phyloP scores from a whole-genome alignment of 2,888 invertebrate species.

The Volucella zonaria region DNA sequence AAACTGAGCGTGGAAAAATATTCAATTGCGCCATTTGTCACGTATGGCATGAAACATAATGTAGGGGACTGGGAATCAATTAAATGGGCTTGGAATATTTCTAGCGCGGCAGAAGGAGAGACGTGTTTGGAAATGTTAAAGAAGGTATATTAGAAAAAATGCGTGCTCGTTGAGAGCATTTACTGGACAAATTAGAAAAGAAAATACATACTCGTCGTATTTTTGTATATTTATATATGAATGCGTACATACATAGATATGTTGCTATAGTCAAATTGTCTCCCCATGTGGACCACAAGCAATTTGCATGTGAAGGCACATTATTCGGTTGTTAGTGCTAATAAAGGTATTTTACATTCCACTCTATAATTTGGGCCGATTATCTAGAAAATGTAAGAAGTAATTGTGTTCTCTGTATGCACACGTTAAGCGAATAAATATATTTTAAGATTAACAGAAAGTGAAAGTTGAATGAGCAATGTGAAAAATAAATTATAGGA shows the following conservation, averaged over 20 bases:
- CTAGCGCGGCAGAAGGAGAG: conserved; percentile 43
- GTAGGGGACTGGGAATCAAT: conserved; percentile 68
- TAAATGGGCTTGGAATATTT: conserved; percentile 66
- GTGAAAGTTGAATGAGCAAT: too few relatives aligned
- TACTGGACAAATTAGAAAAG: conserved; percentile 9
- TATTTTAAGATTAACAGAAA: too few relatives aligned
- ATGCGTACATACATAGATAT: too few relatives aligned
- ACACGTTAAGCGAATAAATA: too few relatives aligned
- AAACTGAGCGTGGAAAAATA: conserved; percentile 62
- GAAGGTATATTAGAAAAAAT: conserved; percentile 47
- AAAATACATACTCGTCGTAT: too few relatives aligned
- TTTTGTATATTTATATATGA: too few relatives aligned
- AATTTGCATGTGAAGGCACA: background rate
- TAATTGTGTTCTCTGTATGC: too few relatives aligned
- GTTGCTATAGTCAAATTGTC: background rate
- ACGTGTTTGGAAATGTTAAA: conserved; percentile 69
- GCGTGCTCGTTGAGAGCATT: conserved; percentile 24
- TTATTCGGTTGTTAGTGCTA: too few relatives aligned
- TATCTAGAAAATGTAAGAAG: too few relatives aligned
- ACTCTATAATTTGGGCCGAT: too few relatives aligned
- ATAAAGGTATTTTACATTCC: too few relatives aligned
- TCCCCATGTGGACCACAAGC: conserved; percentile 17
- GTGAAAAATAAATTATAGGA: too few relatives aligned
- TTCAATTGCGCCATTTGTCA: conserved; percentile 71
- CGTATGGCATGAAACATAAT: conserved; percentile 67